Evolutionary conservation across 2,113 vertebrate genomes (phyloP).

Genomic region (Pongo pygmaeus): DNA sequence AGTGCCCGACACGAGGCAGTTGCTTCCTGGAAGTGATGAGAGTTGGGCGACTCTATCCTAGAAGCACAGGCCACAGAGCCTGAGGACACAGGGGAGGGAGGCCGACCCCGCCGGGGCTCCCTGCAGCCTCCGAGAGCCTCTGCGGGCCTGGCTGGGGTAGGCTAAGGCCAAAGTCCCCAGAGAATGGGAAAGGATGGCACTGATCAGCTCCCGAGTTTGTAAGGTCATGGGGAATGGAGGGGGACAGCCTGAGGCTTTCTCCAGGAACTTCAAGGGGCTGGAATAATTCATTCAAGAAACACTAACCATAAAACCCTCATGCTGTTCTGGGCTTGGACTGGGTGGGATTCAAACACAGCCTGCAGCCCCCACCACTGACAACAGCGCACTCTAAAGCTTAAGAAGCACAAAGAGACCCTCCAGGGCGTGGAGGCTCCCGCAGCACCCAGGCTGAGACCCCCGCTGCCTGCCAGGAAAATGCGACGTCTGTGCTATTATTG

Average conservation of each 20-base stretch:
- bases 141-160: accelerated
- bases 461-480: background rate
- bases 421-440: accelerated
- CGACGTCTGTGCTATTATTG: background rate
- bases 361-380: accelerated
- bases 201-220: background rate
- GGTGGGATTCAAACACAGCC: background rate
- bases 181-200: accelerated
- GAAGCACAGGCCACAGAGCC: background rate
- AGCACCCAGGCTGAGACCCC: background rate
- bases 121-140: background rate
- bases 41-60: accelerated
- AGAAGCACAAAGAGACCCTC: background rate
- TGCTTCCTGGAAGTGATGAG: accelerated
- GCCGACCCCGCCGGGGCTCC: accelerated
- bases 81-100: accelerated
- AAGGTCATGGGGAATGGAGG: accelerated
- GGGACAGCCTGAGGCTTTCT: background rate
- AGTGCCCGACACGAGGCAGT: accelerated
- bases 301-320: accelerated
- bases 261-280: background rate
- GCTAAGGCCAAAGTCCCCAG: background rate
- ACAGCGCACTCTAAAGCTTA: no score
- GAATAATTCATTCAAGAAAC: background rate
- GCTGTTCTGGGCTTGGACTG: background rate